phyloP scores from a whole-genome alignment of 2,113 vertebrate genomes.

The Menura novaehollandiae region DNA sequence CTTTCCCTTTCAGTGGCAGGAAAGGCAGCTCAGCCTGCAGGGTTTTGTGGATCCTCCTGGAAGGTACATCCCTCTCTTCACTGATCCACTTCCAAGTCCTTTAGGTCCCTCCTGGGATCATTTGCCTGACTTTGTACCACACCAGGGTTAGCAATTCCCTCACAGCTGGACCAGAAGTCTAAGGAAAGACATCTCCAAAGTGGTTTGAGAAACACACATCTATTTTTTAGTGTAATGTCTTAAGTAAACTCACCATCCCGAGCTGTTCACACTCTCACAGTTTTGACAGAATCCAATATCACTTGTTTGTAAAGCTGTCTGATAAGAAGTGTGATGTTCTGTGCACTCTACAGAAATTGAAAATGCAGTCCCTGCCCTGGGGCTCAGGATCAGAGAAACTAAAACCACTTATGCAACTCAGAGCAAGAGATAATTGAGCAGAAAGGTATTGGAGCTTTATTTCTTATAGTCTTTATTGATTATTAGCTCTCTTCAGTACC shows the following conservation, averaged over 20 bases:
- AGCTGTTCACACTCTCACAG: neutral
- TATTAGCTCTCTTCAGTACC: neutral
- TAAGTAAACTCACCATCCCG: neutral
- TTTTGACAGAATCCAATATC: neutral
- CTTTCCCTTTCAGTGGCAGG: neutral
- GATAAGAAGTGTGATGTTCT: neutral
- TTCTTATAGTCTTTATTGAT: neutral
- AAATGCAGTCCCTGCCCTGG: neutral
- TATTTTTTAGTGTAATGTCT: neutral
- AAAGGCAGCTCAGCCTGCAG: neutral
- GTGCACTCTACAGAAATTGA: neutral
- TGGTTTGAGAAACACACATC: neutral
- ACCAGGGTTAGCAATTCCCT: neutral
- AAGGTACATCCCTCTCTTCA: neutral
- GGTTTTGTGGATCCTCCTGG: neutral
- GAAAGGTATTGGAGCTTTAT: neutral
- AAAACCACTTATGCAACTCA: neutral
- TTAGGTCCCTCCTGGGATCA: neutral
- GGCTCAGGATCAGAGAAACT: neutral
- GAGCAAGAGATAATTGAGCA: neutral
- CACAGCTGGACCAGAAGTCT: neutral
- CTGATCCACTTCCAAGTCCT: neutral
- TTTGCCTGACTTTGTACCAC: neutral
- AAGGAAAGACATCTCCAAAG: neutral
- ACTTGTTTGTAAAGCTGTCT: constrained; percentile 10